phyloP scores from a whole-genome alignment of 2,888 invertebrate species.

The Andrena hattorfiana region DNA sequence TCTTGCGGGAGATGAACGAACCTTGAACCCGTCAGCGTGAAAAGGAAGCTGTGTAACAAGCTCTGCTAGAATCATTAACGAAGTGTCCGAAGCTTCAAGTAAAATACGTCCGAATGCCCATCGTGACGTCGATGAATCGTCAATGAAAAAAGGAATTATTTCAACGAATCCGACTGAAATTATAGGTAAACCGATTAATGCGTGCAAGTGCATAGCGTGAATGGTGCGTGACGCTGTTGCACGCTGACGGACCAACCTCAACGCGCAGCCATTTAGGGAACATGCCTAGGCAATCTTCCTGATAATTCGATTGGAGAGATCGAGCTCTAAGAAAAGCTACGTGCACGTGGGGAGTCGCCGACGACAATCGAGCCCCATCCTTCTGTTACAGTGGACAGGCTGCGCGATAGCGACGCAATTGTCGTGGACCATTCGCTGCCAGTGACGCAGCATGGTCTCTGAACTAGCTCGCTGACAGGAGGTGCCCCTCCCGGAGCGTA shows the following conservation, averaged over 20 bases:
- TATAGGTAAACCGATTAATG: neutral
- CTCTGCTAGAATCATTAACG: neutral
- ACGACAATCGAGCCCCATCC: neutral
- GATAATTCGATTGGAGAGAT: constrained; percentile 14
- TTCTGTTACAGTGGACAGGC: neutral
- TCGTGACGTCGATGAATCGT: no score
- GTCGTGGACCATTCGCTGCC: neutral
- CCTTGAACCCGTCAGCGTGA: neutral
- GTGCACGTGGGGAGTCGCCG: neutral
- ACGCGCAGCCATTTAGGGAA: neutral
- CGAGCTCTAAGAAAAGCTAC: constrained; percentile 29
- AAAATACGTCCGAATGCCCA: no score
- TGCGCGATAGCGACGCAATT: neutral
- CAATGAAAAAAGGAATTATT: no score
- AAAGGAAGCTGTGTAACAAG: neutral
- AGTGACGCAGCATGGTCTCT: constrained; percentile 33
- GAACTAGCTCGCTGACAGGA: constrained; percentile 31
- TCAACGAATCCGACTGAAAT: neutral
- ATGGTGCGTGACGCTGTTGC: constrained; percentile 1
- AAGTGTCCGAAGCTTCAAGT: neutral
- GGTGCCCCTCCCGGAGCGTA: constrained; percentile 25
- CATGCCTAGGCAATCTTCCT: neutral
- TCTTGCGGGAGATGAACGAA: constrained; percentile 25
- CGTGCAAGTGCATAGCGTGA: neutral
- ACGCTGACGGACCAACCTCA: neutral